Percentiles rank a stretch among this genome's conserved stretches.
Conservation (phyloP, 2,113 vertebrate species). For the Pogona vitticeps region DNA sequence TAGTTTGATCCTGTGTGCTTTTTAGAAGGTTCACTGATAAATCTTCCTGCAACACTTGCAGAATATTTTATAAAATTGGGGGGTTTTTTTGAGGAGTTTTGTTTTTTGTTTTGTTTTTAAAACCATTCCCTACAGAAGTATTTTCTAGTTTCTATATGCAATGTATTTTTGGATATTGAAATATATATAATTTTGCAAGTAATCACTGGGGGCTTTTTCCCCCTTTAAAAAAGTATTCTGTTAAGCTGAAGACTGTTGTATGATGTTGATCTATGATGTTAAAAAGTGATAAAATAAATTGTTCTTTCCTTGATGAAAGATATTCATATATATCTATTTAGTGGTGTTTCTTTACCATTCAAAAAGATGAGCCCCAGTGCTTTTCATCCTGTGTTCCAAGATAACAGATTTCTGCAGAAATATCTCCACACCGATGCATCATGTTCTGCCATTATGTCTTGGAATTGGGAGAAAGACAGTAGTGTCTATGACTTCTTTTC, state of each 20-base stretch:
- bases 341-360: conserved; percentile 34
- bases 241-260: conserved; percentile 80
- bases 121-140: conserved; percentile 73
- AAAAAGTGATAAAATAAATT: conserved; percentile 94
- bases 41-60: conserved; percentile 72
- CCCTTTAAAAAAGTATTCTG: conserved; percentile 83
- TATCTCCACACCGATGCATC: too few relatives aligned
- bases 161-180: conserved; percentile 92
- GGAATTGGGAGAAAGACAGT: too few relatives aligned
- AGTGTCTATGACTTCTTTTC: too few relatives aligned
- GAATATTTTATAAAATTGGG: conserved; percentile 46
- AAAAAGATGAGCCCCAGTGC: background rate
- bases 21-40: conserved; percentile 71
- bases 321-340: conserved; percentile 22
- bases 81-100: too few relatives aligned
- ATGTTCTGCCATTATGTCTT: too few relatives aligned
- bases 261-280: conserved; percentile 82
- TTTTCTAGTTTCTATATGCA: conserved; percentile 92
- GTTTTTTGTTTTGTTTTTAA: conserved; percentile 59
- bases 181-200: conserved; percentile 95
- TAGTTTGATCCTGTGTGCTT: conserved; percentile 10
- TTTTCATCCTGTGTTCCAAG: background rate
- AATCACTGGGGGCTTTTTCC: conserved; percentile 76
- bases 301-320: conserved; percentile 78
- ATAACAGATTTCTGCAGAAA: too few relatives aligned